Evolutionary conservation across 2,888 invertebrate genomes (phyloP), one percentile per base, ranked within the genome.

Genomic region (Hyppa rectilinea): DNA sequence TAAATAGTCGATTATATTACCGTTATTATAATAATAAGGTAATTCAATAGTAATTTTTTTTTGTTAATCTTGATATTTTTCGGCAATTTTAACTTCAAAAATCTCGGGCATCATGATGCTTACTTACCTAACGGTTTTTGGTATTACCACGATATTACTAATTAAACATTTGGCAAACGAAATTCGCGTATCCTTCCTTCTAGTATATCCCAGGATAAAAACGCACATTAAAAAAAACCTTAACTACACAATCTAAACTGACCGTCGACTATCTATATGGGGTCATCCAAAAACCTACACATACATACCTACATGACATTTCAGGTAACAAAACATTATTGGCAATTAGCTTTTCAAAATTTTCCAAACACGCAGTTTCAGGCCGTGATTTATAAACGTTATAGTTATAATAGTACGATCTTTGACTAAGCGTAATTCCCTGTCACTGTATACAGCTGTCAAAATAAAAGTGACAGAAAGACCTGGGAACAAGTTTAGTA

Each of bases 1-100:
- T 45, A 49, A 50, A 55, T 43, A 71, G 29, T 55, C 12, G 49
- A 60, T 70, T 56, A 63, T 63, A n/a, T n/a, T n/a, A n/a, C n/a
- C n/a, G n/a, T n/a, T n/a, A n/a, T n/a, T n/a, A n/a, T n/a, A n/a
- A n/a, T n/a, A n/a, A n/a, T n/a, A n/a, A n/a, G n/a, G n/a, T n/a
- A n/a, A n/a, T n/a, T n/a, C n/a, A n/a, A n/a, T n/a, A n/a, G n/a
- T n/a, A n/a, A n/a, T n/a, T n/a, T n/a, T n/a, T n/a, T n/a, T 4
- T 14, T n/a, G 12, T n/a, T 29, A 1, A 40, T n/a, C 4, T 9
- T 20, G 7, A 34, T 31, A 14, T 40, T 43, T 63, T 23, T 31
- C 10, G 17, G 17, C 17, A 7, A 29, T 14, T 29, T 10, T 29
- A 17, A 38, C 29, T 29, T 38, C 12, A 17, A 20, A 38, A 38